These are phyloP conservation scores for Plectus sambesii DNA, from an alignment of 1,140 invertebrate species.

Conservation along the genomic window DNA sequence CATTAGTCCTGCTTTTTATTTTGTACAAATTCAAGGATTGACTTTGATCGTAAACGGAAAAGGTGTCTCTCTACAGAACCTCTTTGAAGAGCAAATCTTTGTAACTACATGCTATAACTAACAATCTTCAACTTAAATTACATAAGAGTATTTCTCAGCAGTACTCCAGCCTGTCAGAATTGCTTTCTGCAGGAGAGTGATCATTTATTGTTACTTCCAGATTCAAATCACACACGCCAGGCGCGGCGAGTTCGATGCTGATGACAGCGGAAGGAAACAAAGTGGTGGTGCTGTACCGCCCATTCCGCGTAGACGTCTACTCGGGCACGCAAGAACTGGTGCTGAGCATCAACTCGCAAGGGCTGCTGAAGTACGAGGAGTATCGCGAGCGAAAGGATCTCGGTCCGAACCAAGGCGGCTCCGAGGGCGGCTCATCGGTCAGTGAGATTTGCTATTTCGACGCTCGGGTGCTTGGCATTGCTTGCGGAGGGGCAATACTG, in stretches of 20 bases:
- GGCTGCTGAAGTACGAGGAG: slow-evolving; percentile 83
- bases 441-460: slow-evolving; percentile 11
- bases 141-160: slow-evolving; percentile 15
- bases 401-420: slow-evolving; percentile 48
- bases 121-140: slow-evolving; percentile 4
- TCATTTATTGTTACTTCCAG: slow-evolving; percentile 30
- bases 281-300: slow-evolving; percentile 11
- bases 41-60: not conserved
- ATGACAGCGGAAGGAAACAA: not conserved
- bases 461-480: not conserved
- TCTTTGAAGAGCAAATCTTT: slow-evolving; percentile 5
- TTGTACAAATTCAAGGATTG: slow-evolving; percentile 29
- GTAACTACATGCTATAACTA: too few relatives aligned
- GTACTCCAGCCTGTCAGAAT: slow-evolving; percentile 12
- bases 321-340: slow-evolving; percentile 56
- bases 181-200: slow-evolving; percentile 18
- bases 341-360: slow-evolving; percentile 71
- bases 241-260: too few relatives aligned
- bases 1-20: slow-evolving; percentile 34
- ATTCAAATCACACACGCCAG: slow-evolving; percentile 8
- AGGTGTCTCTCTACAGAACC: not conserved
- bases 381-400: slow-evolving; percentile 60
- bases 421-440: not conserved
- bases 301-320: slow-evolving; percentile 26
- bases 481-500: not conserved